Conservation (phyloP, 2,797 vertebrate species). For the Aselliscus stoliczkanus region DNA sequence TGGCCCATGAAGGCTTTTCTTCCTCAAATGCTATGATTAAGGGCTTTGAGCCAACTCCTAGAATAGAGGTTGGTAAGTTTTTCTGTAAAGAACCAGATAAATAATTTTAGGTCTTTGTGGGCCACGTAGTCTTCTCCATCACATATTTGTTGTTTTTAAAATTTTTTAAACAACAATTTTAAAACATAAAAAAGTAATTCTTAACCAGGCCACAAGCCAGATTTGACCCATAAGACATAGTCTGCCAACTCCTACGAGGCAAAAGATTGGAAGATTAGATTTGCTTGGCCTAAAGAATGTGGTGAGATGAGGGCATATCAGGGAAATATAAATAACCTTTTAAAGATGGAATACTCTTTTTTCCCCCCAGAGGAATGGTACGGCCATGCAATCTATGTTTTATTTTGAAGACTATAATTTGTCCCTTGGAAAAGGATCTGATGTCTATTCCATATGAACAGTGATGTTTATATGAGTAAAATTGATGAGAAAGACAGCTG, state of each 20-base stretch:
- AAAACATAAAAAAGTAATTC: not conserved
- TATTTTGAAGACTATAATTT: constrained; percentile 1
- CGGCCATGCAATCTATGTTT: not conserved
- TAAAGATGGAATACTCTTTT: not conserved
- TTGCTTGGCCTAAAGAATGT: not conserved
- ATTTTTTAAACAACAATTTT: not conserved
- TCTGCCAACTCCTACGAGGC: not conserved
- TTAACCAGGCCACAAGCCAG: not conserved
- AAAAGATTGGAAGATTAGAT: not conserved
- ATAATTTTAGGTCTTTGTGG: not conserved
- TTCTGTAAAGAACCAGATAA: not conserved
- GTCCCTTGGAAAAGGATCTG: not conserved
- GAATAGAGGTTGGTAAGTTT: not conserved
- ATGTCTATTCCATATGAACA: not conserved
- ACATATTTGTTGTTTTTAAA: not conserved
- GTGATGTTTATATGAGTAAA: not conserved
- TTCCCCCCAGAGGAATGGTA: not conserved
- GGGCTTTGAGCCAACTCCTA: not conserved
- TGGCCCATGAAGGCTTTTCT: not conserved
- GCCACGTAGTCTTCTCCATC: not conserved
- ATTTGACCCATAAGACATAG: not conserved
- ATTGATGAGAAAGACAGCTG: not conserved
- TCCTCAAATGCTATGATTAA: not conserved
- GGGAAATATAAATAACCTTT: not conserved
- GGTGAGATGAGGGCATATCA: not conserved